Evolutionary conservation across 2,113 vertebrate species (phyloP), one percentile per base, ranked within the genome.

Genomic region (Rutilus rutilus): DNA sequence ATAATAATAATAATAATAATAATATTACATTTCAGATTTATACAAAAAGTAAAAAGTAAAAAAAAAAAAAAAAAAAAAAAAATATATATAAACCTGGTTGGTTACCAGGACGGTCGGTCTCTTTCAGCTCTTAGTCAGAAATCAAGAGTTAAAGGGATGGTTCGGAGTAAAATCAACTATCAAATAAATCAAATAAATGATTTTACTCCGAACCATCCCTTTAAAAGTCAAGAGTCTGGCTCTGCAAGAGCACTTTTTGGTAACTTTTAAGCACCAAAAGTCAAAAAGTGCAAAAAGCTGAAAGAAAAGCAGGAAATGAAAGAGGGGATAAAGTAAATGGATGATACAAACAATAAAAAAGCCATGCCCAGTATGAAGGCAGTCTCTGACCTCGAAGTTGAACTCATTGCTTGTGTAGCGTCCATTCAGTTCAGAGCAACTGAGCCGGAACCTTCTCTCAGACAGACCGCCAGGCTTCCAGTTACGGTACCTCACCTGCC

Each of bases 371-470:
- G 25, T n/a, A 25, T n/a, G 39, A 80, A 45, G 81, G n/a, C 39
- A 47, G 36, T 6, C 57, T 89, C 95, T 95, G 86, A 98, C 97
- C 96, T 99, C 96, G 87, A 98, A 59, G 90, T 95, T 97, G 91
- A 98, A 98, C 89, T 98, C 97, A 10, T 99, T 99, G 94, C 98
- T 99, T 69, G 94, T 97, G 89, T 99, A 99, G n/a, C 97, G 97
- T 52, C 98, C 98, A 0, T 99, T 99, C 77, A 99, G 96, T 89
- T 99, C 98, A 0, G 98, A 99, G 92, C 98, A 99, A 88, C 97
- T 99, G 91, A 99, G 94, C 85, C 94, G 95, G 93, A 99, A 99
- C 82, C 92, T 93, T 65, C 98, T 95, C 59, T 96, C 94, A 2
- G 93, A 94, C 3, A 96, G 91, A 15, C 92, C 45, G 30, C 83